phyloP scores from a whole-genome alignment of 2,797 vertebrate species.

The Micromesistius poutassou region DNA sequence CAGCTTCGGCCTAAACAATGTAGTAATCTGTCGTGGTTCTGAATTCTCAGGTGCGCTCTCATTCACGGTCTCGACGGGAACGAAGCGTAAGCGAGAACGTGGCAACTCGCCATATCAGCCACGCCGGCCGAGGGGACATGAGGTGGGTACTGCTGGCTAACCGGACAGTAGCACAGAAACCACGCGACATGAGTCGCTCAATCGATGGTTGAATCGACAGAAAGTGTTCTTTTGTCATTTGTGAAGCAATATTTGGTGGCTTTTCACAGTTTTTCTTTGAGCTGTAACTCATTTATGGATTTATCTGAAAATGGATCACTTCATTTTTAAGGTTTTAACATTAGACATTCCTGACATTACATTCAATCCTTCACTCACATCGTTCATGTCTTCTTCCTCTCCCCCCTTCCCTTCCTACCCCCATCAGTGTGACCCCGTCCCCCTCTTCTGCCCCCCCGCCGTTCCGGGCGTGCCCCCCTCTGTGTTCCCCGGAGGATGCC shows the following conservation, averaged over 20 bases:
- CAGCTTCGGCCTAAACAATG: background rate
- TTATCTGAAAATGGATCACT: no score
- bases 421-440: constrained; percentile 84
- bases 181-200: background rate
- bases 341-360: background rate
- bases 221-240: background rate
- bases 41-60: constrained; percentile 69
- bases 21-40: background rate
- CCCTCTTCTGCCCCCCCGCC: constrained; percentile 70
- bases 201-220: background rate
- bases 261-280: background rate
- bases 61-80: constrained; percentile 80
- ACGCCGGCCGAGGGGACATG: constrained; percentile 78
- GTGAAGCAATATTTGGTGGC: background rate
- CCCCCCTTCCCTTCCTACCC: constrained; percentile 50
- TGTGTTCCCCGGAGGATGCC: constrained; percentile 85
- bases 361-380: background rate
- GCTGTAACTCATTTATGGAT: no score
- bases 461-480: constrained; percentile 83
- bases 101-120: constrained; percentile 78
- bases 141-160: constrained; percentile 54
- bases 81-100: constrained; percentile 84
- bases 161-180: background rate
- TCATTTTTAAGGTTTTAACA: no score
- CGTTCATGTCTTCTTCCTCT: background rate